Base-by-base conservation (phyloP, 2,888 invertebrate genomes). In the Elmis aenea region DNA sequence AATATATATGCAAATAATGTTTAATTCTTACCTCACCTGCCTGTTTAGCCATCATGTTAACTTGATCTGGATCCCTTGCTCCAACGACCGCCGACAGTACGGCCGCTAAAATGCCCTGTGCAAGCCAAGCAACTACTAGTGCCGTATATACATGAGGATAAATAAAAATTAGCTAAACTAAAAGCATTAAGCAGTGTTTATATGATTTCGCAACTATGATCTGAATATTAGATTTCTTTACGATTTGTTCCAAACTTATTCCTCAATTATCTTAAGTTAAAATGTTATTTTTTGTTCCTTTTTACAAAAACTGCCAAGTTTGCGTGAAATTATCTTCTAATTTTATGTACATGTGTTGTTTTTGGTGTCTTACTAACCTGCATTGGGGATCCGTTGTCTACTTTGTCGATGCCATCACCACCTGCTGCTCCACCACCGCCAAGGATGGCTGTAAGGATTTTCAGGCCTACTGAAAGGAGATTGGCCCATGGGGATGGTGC, bases 11-110 rank as follows among this genome's bases (percentile, higher is more conserved):
- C n/a, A n/a, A n/a, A n/a, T n/a, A n/a, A n/a, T n/a, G n/a, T n/a
- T n/a, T n/a, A n/a, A n/a, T n/a, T n/a, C 86, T 79, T 84, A 91
- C 91, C 89, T 91, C 89, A 72, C 89, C 86, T 72, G 91, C 89
- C 74, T 91, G 90, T 76, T 88, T 90, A 74, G 90, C 91, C 86
- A 91, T 87, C 74, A 83, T 83, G 75, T 88, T 84, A 72, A 89
- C 86, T 75, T 89, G 89, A 71, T 86, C 84, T 67, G 89, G 89
- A 75, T 91, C 86, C 79, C 85, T 85, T 72, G 84, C 81, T 75
- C 90, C 90, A 74, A 91, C 81, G 75, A 91, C 78, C 72, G 87
- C 83, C 69, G 88, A 85, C 74, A 92, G 81, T 71, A 91, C 83
- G 72, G 87, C 88, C 69, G 88, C 85, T 82, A 91, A 83, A 76